These are phyloP conservation scores for Podarcis muralis DNA, from an alignment of 2,113 vertebrate genomes.

Conservation along the genomic window DNA sequence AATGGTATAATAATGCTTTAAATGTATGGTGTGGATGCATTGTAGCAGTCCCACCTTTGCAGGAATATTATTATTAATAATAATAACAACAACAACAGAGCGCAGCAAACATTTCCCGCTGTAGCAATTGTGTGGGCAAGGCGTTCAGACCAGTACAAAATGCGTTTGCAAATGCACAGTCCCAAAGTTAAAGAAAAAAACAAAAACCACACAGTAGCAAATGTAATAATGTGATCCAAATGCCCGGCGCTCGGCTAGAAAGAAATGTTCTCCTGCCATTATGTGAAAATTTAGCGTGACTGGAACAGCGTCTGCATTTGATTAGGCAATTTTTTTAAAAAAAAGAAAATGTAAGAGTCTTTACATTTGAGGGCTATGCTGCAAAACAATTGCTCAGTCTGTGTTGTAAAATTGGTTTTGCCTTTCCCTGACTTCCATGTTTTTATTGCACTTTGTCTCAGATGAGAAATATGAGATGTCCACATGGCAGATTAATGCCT, in stretches of 20 bases:
- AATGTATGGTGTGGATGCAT: too few relatives aligned
- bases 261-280: conserved; percentile 70
- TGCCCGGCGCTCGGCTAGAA: conserved; percentile 58
- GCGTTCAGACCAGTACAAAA: neutral
- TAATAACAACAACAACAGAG: neutral
- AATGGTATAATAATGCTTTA: too few relatives aligned
- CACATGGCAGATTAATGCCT: conserved; percentile 51
- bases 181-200: neutral
- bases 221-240: conserved; percentile 69
- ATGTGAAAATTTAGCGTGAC: conserved; percentile 80
- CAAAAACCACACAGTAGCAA: conserved; percentile 46
- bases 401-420: conserved; percentile 80
- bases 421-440: conserved; percentile 67
- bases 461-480: conserved; percentile 58
- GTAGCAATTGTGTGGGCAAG: neutral
- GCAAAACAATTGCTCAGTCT: conserved; percentile 73
- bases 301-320: conserved; percentile 78
- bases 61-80: too few relatives aligned
- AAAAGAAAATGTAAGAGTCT: conserved; percentile 69
- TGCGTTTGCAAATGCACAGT: conserved; percentile 26
- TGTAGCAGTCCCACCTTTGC: neutral
- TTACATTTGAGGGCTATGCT: conserved; percentile 76
- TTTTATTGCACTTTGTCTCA: conserved; percentile 58
- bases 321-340: conserved; percentile 66
- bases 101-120: fast-evolving